Evolutionary conservation across 2,797 vertebrate species (phyloP), one percentile per base, ranked within the genome.

Genomic region (Acipenser ruthenus): DNA sequence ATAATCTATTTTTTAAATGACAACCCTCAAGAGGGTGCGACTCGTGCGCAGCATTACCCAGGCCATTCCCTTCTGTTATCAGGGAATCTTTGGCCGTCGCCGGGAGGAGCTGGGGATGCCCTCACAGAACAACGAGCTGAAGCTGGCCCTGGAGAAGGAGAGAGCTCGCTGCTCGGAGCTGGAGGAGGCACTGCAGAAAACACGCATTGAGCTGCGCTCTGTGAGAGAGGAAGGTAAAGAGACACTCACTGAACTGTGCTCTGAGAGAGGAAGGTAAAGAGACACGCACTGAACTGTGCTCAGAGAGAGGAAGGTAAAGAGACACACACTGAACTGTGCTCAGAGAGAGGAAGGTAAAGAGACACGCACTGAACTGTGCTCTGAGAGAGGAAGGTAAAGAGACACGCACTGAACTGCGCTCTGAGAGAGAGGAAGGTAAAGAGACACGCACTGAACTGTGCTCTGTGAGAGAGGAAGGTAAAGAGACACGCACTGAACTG

Each of bases 91-190:
- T 77, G 95, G 96, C 69, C 92, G 97, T 55, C 92, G 95, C 63
- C 90, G 95, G 73, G 96, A 99, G 83, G 96, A 99, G 84, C 89
- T 96, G 82, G 90, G 93, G 76, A 86, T 96, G 83, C 95, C 96
- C 73, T 83, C 98, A 87, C 96, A 95, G 84, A 99, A 99, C 75
- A 99, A 99, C 75, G 96, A 99, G 84, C 93, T 99, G 92, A 99
- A 99, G 83, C 79, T 92, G 69, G 97, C 97, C 58, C 82, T 97
- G 83, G 97, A 99, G 75, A 96, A 97, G 82, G 97, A 99, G 87
- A 93, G 96, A 66, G 91, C 91, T 9, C 91, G 96, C 70, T 95
- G 94, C 70, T 90, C 90, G 0, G 96, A 99, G 82, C 91, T 99
- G 63, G 96, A 99, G 77, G 96, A 98, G 68, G 95, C 94, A 71